Percentiles rank a stretch among this genome's conserved stretches.
These are phyloP conservation scores for Dufourea novaeangliae DNA, from an alignment of 1,140 invertebrate genomes.

Conservation along the genomic window DNA sequence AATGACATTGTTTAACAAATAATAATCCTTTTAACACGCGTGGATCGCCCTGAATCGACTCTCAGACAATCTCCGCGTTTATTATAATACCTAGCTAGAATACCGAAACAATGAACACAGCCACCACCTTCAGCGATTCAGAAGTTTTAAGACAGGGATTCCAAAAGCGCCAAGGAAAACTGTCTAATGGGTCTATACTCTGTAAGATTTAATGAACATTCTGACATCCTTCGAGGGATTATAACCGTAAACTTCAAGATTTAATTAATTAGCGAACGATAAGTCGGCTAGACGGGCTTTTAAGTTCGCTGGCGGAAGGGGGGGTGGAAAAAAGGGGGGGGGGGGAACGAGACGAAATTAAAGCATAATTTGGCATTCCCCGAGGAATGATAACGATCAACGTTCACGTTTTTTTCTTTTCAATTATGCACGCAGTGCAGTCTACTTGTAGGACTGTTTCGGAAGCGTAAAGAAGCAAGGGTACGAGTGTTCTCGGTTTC, in stretches of 20 bases:
- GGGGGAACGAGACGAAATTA: background rate
- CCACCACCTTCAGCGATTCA: background rate
- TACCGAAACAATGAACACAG: no score
- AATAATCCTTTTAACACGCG: no score
- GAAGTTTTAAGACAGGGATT: background rate
- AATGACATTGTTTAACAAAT: no score
- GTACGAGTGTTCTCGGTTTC: slow-evolving; percentile 47
- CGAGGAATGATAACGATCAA: slow-evolving; percentile 10
- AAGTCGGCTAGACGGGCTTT: background rate
- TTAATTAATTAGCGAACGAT: slow-evolving; percentile 2
- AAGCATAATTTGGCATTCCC: slow-evolving; percentile 17
- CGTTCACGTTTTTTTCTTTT: slow-evolving; percentile 26
- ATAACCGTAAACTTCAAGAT: background rate
- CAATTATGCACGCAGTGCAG: slow-evolving; percentile 17
- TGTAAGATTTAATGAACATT: background rate
- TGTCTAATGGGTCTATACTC: background rate
- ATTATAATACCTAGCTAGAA: no score
- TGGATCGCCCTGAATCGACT: no score
- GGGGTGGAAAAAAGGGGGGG: background rate
- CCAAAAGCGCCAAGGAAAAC: background rate
- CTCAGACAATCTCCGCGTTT: no score
- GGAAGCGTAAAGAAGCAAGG: slow-evolving; percentile 18
- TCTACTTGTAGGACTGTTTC: slow-evolving; percentile 8
- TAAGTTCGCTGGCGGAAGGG: background rate
- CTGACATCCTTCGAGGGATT: background rate